These are phyloP conservation scores for Gymnocypris eckloni DNA, from an alignment of 2,797 vertebrate genomes.

Conservation along the genomic window DNA sequence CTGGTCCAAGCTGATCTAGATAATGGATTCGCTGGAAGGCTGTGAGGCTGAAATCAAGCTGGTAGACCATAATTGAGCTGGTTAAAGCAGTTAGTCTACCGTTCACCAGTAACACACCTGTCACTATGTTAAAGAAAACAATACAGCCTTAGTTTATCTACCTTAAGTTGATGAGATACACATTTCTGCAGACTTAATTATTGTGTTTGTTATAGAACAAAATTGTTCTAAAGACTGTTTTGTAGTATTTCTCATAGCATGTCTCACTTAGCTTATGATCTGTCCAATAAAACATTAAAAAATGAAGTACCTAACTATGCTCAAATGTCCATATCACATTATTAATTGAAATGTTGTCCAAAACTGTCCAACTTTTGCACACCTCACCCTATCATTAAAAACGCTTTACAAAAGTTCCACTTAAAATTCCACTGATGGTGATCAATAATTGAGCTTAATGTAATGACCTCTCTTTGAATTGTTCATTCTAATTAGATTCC, in stretches of 20 bases:
- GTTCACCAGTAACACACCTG: neutral
- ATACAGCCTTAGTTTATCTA: no score
- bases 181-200: neutral
- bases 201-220: neutral
- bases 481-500: conserved; percentile 5
- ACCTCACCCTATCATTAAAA: neutral
- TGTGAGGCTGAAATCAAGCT: neutral
- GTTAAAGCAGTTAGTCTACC: neutral
- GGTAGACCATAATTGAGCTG: neutral
- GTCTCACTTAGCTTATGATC: neutral
- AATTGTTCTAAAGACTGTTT: neutral
- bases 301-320: neutral
- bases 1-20: neutral
- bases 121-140: neutral
- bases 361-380: neutral
- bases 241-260: neutral
- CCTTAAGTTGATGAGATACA: neutral
- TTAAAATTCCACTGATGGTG: neutral
- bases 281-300: neutral
- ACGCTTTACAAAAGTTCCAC: neutral
- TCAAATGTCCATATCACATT: neutral
- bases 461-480: conserved; percentile 26
- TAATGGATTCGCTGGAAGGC: conserved; percentile 1
- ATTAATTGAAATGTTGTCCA: neutral
- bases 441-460: conserved; percentile 38